Conservation (phyloP, 2,888 invertebrate genomes). For the Athalia cordata region DNA sequence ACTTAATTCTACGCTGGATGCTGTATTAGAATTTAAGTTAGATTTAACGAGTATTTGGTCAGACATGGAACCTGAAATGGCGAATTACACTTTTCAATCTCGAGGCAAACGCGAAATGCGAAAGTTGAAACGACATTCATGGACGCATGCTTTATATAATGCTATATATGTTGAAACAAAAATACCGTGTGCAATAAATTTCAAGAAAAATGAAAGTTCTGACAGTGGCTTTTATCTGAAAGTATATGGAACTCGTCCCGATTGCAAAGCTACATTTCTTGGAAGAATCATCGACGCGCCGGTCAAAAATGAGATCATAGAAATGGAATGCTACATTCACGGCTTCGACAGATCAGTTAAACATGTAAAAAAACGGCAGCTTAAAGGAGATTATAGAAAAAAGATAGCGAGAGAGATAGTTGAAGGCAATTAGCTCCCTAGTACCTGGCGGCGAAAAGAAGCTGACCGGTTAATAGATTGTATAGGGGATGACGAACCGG, state of each 20-base stretch:
- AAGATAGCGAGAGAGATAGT: neutral
- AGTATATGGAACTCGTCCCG: neutral
- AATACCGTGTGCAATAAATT: conserved; percentile 16
- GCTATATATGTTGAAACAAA: conserved; percentile 1
- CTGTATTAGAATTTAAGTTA: neutral
- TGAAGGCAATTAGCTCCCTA: conserved; percentile 1
- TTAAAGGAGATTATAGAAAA: neutral
- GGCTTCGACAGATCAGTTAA: neutral
- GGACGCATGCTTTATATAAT: conserved; percentile 9
- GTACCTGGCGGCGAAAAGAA: conserved; percentile 2
- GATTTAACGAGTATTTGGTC: conserved; percentile 11
- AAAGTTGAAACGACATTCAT: neutral
- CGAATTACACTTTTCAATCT: neutral
- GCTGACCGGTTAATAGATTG: neutral
- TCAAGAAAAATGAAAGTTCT: neutral
- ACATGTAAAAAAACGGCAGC: conserved; percentile 7
- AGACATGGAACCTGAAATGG: conserved; percentile 11
- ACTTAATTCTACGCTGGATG: conserved; percentile 7
- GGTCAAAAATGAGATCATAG: neutral
- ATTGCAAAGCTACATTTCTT: neutral
- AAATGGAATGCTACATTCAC: conserved; percentile 8
- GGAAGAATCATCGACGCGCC: neutral
- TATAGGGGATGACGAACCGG: conserved; percentile 10
- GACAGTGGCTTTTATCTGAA: neutral
- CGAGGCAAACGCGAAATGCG: conserved; percentile 5